Evolutionary conservation across 2,113 vertebrate species (phyloP), one percentile per base, ranked within the genome.

Genomic region (Apodemus sylvaticus): DNA sequence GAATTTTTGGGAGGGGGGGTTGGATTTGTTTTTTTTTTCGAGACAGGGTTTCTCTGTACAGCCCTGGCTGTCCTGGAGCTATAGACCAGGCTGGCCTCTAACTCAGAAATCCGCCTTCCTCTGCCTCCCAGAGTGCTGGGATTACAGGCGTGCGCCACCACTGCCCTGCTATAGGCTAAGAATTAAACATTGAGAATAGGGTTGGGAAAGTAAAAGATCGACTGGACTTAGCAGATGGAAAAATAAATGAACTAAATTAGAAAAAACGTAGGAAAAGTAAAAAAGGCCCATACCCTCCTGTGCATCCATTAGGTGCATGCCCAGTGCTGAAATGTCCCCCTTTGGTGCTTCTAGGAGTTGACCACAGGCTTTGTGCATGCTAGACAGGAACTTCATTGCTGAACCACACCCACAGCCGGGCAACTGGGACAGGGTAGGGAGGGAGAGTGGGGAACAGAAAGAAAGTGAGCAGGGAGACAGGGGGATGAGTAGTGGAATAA

Each of bases 201-300:
- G 31, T 89, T 48, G 62, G 64, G 82, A 89, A 96, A 94, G 89
- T 92, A n/a, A 93, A 96, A 96, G 86, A 62, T 94, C 5, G 60
- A 17, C 31, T 86, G 31, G 29, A 48, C 94, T 20, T 94, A 81
- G 29, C 83, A 88, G 86, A 36, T 91, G 48, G 45, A 78, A 96
- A 95, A 94, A 22, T 73, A 77, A 86, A 55, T 83, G 58, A 83
- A 26, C 20, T 82, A 60, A 39, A 83, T 60, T 60, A 60, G 17
- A 62, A 70, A 86, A 88, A 89, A 14, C 85, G 17, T 81, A 71
- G 90, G 36, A 78, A 94, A 89, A 12, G 31, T 58, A 24, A 5
- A 31, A 60, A 68, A 48, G 36, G 8, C 39, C 26, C 60, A 1
- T 66, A 4, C 29, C 2, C 39, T 89, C 16, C 13, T 26, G 26